phyloP scores from a whole-genome alignment of 2,888 invertebrate species.

The Lasioglossum villosulum region DNA sequence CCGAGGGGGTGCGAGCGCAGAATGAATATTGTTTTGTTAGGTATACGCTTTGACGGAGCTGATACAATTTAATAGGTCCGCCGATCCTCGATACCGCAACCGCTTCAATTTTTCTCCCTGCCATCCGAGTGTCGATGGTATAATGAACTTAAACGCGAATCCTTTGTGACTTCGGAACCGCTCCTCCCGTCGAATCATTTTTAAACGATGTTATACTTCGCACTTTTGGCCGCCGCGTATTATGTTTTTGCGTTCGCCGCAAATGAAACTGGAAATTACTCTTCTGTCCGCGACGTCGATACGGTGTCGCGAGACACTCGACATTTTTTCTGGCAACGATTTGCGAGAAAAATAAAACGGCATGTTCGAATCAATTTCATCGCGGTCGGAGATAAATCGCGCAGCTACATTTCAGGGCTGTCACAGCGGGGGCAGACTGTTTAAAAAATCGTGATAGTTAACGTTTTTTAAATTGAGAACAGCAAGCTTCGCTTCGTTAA shows the following conservation, averaged over 20 bases:
- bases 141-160: not conserved
- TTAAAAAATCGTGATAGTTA: not conserved
- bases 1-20: constrained; percentile 15
- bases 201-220: not conserved
- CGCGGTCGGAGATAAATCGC: not conserved
- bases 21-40: constrained; percentile 59
- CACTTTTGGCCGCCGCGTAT: not conserved
- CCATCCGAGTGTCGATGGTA: not conserved
- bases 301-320: not conserved
- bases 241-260: not conserved
- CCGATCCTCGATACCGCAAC: not conserved
- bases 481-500: not conserved
- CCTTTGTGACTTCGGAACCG: not conserved
- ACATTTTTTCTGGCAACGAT: not conserved
- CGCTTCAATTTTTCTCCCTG: not conserved
- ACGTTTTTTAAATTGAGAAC: not conserved
- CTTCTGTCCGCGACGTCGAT: not conserved
- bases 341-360: not conserved
- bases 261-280: not conserved
- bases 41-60: constrained; percentile 11
- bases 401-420: not conserved
- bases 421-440: not conserved
- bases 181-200: not conserved
- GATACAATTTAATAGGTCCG: constrained; percentile 33
- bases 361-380: not conserved